These are phyloP conservation scores for Protodeltote pygarga DNA, from an alignment of 2,888 invertebrate genomes.

Conservation along the genomic window DNA sequence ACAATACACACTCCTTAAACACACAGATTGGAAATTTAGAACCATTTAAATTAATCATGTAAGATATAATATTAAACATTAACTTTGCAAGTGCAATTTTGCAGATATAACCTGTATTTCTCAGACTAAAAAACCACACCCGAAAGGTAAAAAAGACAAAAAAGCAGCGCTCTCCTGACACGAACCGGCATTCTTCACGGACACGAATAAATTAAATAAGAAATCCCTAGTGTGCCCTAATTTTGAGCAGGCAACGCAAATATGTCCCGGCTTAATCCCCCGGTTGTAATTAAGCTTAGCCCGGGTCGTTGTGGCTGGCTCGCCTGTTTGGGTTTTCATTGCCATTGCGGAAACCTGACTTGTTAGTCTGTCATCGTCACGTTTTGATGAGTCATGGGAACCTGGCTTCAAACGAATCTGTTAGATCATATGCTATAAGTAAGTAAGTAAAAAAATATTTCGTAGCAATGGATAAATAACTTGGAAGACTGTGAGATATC, in stretches of 20 bases:
- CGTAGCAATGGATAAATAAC: no score
- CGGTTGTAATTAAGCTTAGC: constrained; percentile 57
- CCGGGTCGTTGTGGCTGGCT: constrained; percentile 51
- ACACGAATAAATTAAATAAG: constrained; percentile 68
- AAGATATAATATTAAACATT: no score
- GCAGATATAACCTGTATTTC: no score
- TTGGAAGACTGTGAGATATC: no score
- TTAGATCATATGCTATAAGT: no score
- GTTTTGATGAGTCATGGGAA: constrained; percentile 40
- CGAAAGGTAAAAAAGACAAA: constrained; percentile 16
- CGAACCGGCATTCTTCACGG: constrained; percentile 52
- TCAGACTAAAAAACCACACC: neutral
- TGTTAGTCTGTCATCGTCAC: constrained; percentile 47
- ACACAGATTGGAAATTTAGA: no score
- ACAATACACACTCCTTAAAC: no score
- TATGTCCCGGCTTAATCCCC: constrained; percentile 60
- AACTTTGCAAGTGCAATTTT: no score
- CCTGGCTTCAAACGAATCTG: no score
- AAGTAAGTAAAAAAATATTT: no score
- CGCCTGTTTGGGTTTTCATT: constrained; percentile 51
- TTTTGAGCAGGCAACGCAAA: constrained; percentile 58
- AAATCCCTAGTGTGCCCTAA: constrained; percentile 59
- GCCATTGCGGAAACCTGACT: constrained; percentile 43
- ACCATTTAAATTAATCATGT: no score
- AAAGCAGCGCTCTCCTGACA: constrained; percentile 30